Evolutionary conservation across 2,797 vertebrate genomes (phyloP).

Genomic region (Australoheros facetus): DNA sequence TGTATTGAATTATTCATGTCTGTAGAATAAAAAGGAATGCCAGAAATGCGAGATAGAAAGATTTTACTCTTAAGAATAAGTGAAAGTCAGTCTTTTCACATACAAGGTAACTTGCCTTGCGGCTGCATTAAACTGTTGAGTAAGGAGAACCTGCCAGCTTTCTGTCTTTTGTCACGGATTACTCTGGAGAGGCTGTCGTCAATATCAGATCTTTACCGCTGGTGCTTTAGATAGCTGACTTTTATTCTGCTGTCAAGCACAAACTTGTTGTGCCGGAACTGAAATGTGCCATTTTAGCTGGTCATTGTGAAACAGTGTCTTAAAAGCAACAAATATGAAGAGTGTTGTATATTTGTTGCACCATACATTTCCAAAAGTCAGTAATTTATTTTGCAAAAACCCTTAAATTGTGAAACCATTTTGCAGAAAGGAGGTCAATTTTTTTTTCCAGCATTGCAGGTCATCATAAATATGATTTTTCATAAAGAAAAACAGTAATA

Average conservation of each 20-base stretch:
- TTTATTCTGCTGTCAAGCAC: constrained; percentile 11
- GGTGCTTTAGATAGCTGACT: constrained; percentile 9
- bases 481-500: not conserved
- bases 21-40: not conserved
- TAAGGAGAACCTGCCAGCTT: constrained; percentile 19
- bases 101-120: not conserved
- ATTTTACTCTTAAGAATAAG: not conserved
- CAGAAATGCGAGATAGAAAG: not conserved
- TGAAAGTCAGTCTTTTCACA: not conserved
- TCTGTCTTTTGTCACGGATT: constrained; percentile 18
- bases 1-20: not conserved
- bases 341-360: not conserved
- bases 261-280: not conserved
- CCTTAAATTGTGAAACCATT: no score
- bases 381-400: no score
- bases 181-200: constrained; percentile 28
- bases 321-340: not conserved
- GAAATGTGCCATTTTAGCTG: constrained; percentile 8
- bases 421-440: no score
- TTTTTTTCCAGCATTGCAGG: no score
- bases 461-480: not conserved
- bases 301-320: not conserved
- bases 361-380: no score
- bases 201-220: constrained; percentile 18
- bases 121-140: constrained; percentile 22